Base-by-base conservation (phyloP, 2,113 vertebrate species). In the Laticauda laticaudata region DNA sequence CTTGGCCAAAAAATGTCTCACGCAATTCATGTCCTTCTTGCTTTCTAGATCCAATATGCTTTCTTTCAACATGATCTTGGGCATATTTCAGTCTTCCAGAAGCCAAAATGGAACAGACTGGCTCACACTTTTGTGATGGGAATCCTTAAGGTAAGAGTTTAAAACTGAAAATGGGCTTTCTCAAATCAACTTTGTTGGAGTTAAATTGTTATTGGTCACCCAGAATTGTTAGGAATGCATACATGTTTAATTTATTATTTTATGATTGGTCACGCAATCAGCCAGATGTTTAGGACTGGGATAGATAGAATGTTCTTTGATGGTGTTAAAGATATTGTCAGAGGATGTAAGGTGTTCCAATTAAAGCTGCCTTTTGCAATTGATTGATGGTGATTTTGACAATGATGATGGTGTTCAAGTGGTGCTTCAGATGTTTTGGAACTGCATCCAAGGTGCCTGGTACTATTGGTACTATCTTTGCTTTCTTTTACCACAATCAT, bases 61-160 rank as follows among this genome's bases (percentile, higher is more conserved):
- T 98, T 95, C 94, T 93, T 98, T 12, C 97, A 98, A 85, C 98
- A 98, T 10, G 98, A 98, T 91, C 96, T 98, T 53, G 97, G 98
- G 14, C 98, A 98, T 6, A 57, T 96, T 12, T 98, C 97, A 0
- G 96, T 98, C 88, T 98, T 97, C 93, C 91, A 94, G 43, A 96
- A 94, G 57, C 95, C 97, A 14, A 91, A 93, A 34, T 98, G 97
- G 97, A 97, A 98, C 95, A 96, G 96, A 23, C 3, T 97, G 86
- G 91, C 95, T 48, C 97, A 98, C 91, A 95, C 96, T 64, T 96
- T 98, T 91, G 96, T 98, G 93, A 96, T 97, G 90, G 97, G 97
- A 61, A 95, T 97, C 34, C 90, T 98, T 92, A 98, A 98, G 97
- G 98, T 98, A 94, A 96, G 91, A 53, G 34, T 43, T 21, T 53